phyloP scores from a whole-genome alignment of 1,140 invertebrate genomes.

The Drosophila yakuba region DNA sequence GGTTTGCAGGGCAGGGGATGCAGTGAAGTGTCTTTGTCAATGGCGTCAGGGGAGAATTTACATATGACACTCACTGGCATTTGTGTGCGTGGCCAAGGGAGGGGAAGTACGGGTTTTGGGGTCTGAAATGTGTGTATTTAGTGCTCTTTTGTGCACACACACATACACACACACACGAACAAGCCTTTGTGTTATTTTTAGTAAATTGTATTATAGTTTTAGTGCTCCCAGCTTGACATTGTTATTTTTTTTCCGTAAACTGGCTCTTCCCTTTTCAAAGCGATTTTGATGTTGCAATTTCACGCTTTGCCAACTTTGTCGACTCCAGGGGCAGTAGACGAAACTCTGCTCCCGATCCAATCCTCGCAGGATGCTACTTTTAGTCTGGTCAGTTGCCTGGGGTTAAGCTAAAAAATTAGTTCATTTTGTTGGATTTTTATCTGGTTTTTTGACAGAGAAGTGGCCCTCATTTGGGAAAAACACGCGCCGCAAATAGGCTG shows the following conservation, averaged over 20 bases:
- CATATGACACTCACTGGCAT: conserved; percentile 72
- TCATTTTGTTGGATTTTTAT: conserved; percentile 61
- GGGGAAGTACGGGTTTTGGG: conserved; percentile 2
- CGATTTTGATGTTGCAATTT: conserved; percentile 79
- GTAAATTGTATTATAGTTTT: conserved; percentile 83
- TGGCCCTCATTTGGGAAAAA: conserved; percentile 34
- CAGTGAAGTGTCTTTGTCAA: conserved; percentile 77
- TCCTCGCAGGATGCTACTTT: conserved; percentile 6
- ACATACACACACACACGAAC: conserved; percentile 8
- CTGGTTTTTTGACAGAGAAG: conserved; percentile 12
- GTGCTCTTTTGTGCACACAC: conserved; percentile 70
- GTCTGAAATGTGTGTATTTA: conserved; percentile 54
- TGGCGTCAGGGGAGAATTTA: conserved; percentile 81
- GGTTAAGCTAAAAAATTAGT: conserved; percentile 71
- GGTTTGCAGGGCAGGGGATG: neutral
- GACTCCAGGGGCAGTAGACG: conserved; percentile 46
- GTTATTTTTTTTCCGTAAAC: conserved; percentile 16
- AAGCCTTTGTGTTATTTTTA: conserved; percentile 73
- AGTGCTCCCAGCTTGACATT: conserved; percentile 64
- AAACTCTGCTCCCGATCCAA: conserved; percentile 27
- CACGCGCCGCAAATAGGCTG: conserved; percentile 54
- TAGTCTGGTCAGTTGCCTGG: conserved; percentile 50
- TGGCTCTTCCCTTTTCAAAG: conserved; percentile 16
- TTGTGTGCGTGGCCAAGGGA: conserved; percentile 15
- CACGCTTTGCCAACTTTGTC: conserved; percentile 75